Evolutionary conservation across 2,797 vertebrate species (phyloP).

Genomic region (Catostomus latipinnis): DNA sequence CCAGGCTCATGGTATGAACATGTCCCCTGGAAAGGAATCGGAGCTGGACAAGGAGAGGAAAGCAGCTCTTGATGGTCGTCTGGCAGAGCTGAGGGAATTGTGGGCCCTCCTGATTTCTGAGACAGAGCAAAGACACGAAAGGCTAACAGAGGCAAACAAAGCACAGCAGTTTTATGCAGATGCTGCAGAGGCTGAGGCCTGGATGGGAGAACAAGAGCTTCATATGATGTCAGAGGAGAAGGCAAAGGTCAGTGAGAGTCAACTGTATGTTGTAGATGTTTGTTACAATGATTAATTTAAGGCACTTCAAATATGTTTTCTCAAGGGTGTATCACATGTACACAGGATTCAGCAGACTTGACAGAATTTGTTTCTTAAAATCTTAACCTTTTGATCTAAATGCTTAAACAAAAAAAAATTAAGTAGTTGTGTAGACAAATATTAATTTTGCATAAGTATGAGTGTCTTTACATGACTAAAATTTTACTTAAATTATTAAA

Average conservation of each 20-base stretch:
- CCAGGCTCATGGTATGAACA: slow-evolving; percentile 73
- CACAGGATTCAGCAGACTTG: no score
- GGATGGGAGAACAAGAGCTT: slow-evolving; percentile 97
- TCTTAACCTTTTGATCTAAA: no score
- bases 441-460: no score
- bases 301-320: neutral
- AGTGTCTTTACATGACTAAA: neutral
- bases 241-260: slow-evolving; percentile 83
- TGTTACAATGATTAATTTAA: neutral
- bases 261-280: slow-evolving; percentile 65
- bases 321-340: no score
- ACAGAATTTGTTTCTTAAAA: neutral
- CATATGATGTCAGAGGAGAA: slow-evolving; percentile 98
- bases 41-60: slow-evolving; percentile 75
- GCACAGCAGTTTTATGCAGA: slow-evolving; percentile 94
- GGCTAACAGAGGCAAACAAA: slow-evolving; percentile 83
- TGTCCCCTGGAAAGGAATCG: slow-evolving; percentile 69
- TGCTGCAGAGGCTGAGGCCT: slow-evolving; percentile 90
- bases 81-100: slow-evolving; percentile 81
- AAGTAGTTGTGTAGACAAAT: no score
- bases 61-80: slow-evolving; percentile 76
- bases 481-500: no score
- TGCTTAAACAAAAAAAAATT: no score
- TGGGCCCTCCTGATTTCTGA: slow-evolving; percentile 86
- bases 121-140: slow-evolving; percentile 82